A percentile compares a stretch with the other conserved stretches of the same genome.
Conservation (phyloP, 2,888 invertebrate genomes). For the Brachynemurus nebulosus region DNA sequence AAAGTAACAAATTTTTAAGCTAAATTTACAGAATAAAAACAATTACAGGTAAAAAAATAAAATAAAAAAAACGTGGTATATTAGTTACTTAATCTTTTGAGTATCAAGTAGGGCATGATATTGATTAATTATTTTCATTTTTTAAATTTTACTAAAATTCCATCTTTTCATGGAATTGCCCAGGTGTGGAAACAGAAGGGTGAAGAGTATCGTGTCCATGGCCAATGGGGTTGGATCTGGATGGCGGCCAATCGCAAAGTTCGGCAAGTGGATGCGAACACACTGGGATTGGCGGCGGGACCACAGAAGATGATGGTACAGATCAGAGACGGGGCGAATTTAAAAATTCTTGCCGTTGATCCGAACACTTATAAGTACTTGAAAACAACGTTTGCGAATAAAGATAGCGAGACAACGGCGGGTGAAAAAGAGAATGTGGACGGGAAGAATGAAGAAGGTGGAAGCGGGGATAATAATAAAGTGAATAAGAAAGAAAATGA, state of each 20-base stretch:
- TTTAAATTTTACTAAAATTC: no score
- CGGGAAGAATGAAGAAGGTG: slow-evolving; percentile 32
- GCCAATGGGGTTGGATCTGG: slow-evolving; percentile 98
- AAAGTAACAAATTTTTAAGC: no score
- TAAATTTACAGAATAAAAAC: no score
- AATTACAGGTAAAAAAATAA: no score
- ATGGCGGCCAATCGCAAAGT: slow-evolving; percentile 56
- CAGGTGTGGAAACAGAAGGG: slow-evolving; percentile 97
- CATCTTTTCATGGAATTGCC: no score
- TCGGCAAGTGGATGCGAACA: slow-evolving; percentile 34
- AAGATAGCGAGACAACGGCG: no score
- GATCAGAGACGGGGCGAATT: slow-evolving; percentile 50
- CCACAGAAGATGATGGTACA: slow-evolving; percentile 67
- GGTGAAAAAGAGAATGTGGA: slow-evolving; percentile 32
- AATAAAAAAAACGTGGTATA: no score
- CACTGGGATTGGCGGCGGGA: slow-evolving; percentile 46
- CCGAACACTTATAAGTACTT: slow-evolving; percentile 63
- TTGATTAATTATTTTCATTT: no score
- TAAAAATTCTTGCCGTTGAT: slow-evolving; percentile 68
- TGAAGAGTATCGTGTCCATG: slow-evolving; percentile 93
- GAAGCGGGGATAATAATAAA: slow-evolving; percentile 16
- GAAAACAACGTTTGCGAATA: slow-evolving; percentile 40
- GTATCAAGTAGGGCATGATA: no score
- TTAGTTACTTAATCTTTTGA: no score
- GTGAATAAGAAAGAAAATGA: slow-evolving; percentile 20